Percentiles rank a stretch among this genome's conserved stretches.
phyloP scores from a whole-genome alignment of 53 echinoderm and acorn worm species.

The Pentamera pediparva region DNA sequence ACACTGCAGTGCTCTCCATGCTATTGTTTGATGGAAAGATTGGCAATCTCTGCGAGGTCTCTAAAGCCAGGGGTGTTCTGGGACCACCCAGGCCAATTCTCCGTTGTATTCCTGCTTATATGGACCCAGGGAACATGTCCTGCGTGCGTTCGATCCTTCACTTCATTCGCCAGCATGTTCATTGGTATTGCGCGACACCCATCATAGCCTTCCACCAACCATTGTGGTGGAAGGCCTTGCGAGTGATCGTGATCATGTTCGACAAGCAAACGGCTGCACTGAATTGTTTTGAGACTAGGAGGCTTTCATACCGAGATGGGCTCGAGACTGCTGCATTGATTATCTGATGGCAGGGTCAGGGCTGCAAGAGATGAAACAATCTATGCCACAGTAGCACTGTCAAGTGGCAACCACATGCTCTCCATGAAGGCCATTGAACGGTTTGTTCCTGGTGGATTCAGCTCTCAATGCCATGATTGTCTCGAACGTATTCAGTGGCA shows the following conservation, averaged over 20 bases:
- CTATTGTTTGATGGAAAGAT: too few species aligned
- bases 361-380: background rate
- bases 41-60: too few species aligned
- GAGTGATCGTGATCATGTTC: too few species aligned
- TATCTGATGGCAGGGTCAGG: background rate
- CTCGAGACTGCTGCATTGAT: background rate
- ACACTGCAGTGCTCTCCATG: too few species aligned
- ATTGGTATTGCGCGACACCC: background rate
- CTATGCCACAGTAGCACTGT: background rate
- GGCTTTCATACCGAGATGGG: background rate
- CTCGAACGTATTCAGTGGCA: background rate
- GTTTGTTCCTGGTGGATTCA: background rate
- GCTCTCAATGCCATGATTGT: background rate
- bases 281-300: background rate
- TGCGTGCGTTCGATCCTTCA: constrained; percentile 34
- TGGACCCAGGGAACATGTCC: constrained; percentile 5
- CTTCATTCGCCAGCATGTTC: constrained; percentile 20
- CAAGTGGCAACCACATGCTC: background rate
- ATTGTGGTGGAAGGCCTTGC: constrained; percentile 14
- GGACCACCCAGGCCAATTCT: background rate
- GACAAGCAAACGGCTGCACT: background rate
- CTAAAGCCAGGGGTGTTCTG: too few species aligned
- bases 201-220: constrained; percentile 13
- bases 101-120: constrained; percentile 6
- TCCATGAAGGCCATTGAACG: background rate